Conservation (phyloP, 2,797 vertebrate species). For the Falco berigora region DNA sequence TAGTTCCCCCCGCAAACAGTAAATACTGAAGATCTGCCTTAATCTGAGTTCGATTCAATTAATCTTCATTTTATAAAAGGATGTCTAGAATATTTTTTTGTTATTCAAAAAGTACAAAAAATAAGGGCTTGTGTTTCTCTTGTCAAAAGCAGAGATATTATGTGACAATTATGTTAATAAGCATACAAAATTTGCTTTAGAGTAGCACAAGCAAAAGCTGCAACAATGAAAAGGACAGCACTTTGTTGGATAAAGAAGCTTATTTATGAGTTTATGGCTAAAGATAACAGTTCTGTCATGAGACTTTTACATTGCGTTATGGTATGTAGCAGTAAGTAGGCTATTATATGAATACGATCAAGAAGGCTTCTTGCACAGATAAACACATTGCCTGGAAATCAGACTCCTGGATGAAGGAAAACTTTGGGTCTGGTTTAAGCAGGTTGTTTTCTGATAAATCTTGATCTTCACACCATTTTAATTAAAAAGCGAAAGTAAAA, state of each 20-base stretch:
- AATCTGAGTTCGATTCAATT: background rate
- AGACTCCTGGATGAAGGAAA: background rate
- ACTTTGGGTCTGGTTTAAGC: background rate
- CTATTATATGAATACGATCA: background rate
- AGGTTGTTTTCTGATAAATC: background rate
- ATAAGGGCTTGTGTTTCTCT: background rate
- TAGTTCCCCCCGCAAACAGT: background rate
- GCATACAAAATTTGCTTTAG: background rate
- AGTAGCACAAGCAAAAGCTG: background rate
- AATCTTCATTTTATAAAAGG: background rate
- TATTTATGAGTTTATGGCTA: slow-evolving; percentile 21
- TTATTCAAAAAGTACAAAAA: background rate
- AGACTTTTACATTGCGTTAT: background rate
- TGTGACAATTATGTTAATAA: slow-evolving; percentile 2
- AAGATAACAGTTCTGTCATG: background rate
- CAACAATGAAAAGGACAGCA: background rate
- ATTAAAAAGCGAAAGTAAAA: background rate
- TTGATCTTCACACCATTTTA: background rate
- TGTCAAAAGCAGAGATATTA: background rate
- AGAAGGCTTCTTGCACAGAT: background rate
- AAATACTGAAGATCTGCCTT: background rate
- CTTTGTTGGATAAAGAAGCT: background rate
- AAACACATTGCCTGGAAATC: background rate
- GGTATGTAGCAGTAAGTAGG: background rate
- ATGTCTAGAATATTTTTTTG: background rate